phyloP scores from a whole-genome alignment of 53 echinoderm and acorn worm genomes.

The Crossaster papposus region DNA sequence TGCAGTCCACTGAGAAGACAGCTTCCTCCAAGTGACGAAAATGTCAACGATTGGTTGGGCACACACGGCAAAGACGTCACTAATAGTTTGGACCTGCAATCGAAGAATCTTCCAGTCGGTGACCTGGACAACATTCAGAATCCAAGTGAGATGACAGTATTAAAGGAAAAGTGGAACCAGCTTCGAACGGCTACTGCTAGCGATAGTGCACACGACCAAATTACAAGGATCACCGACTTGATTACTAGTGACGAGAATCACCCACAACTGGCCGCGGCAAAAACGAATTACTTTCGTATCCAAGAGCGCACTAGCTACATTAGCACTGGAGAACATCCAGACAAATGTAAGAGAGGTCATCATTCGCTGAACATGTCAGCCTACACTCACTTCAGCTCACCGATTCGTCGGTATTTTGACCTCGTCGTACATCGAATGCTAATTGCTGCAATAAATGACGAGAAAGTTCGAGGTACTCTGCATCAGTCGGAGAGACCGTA shows the following conservation, averaged over 20 bases:
- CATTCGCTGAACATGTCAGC: slow-evolving; percentile 55
- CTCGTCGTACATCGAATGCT: slow-evolving; percentile 85
- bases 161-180: slow-evolving; percentile 50
- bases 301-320: slow-evolving; percentile 65
- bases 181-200: neutral
- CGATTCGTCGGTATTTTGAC: slow-evolving; percentile 84
- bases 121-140: neutral
- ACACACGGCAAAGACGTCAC: slow-evolving; percentile 23
- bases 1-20: slow-evolving; percentile 74
- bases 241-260: slow-evolving; percentile 67
- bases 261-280: slow-evolving; percentile 73
- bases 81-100: slow-evolving; percentile 39
- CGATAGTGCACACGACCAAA: slow-evolving; percentile 14
- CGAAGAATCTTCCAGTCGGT: neutral
- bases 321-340: slow-evolving; percentile 52
- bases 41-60: slow-evolving; percentile 62
- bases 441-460: slow-evolving; percentile 61
- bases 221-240: slow-evolving; percentile 61
- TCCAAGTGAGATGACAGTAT: slow-evolving; percentile 12
- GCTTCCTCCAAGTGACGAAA: slow-evolving; percentile 60
- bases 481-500: slow-evolving; percentile 55
- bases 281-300: slow-evolving; percentile 52
- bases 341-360: slow-evolving; percentile 32
- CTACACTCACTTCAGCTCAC: slow-evolving; percentile 80
- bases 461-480: neutral